A percentile compares a stretch with the other conserved stretches of the same genome.
Conservation (phyloP, 1,140 invertebrate genomes). For the Calephelis nemesis region DNA sequence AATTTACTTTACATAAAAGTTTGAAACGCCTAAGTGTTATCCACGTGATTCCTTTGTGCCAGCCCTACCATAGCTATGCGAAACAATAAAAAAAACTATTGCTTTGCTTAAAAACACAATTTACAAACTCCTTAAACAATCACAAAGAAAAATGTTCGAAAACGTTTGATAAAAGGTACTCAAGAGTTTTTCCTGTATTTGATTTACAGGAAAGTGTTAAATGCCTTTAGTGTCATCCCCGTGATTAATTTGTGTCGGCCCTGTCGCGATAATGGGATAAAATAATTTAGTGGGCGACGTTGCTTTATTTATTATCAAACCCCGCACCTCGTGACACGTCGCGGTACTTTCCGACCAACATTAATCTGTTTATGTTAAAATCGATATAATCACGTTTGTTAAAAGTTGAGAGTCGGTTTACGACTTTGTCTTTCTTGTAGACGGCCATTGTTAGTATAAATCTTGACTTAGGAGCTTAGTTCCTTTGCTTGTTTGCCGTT, state of each 20-base stretch:
- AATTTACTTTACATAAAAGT: constrained; percentile 49
- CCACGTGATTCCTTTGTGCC: too few species aligned
- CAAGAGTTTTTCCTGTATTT: constrained; percentile 28
- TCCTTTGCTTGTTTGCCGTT: too few species aligned
- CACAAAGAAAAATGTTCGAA: not conserved
- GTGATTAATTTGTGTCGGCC: constrained; percentile 74
- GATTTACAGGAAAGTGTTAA: constrained; percentile 62
- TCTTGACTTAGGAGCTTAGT: too few species aligned
- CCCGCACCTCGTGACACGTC: constrained; percentile 31
- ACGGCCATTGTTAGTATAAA: too few species aligned
- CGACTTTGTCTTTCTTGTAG: too few species aligned
- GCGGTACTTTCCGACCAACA: constrained; percentile 48
- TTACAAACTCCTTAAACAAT: not conserved
- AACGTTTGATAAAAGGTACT: not conserved
- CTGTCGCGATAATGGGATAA: constrained; percentile 71
- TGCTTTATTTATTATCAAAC: constrained; percentile 62
- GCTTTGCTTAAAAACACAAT: too few species aligned
- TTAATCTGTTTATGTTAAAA: constrained; percentile 36
- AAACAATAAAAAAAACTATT: too few species aligned
- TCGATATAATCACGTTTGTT: not conserved
- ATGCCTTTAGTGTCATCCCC: constrained; percentile 70
- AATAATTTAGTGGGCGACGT: constrained; percentile 71
- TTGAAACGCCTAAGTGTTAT: constrained; percentile 55
- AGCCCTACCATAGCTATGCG: too few species aligned
- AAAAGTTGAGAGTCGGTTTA: not conserved